phyloP scores from a whole-genome alignment of 2,888 invertebrate genomes.

The Caenorhabditis drosophilae region DNA sequence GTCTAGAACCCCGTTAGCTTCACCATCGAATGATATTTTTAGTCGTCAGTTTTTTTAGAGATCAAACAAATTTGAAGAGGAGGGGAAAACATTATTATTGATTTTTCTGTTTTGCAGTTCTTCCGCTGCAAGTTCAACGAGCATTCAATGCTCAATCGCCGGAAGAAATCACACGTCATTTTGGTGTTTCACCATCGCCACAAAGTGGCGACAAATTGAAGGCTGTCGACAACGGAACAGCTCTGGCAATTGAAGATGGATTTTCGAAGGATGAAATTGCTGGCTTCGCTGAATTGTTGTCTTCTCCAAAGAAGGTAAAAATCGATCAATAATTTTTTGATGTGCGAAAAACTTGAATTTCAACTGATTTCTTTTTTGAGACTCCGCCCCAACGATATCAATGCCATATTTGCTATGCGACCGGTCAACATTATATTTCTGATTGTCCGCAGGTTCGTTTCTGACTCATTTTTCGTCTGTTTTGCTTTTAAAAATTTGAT shows the following conservation, averaged over 20 bases:
- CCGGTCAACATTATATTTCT: slow-evolving; percentile 63
- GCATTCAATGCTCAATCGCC: slow-evolving; percentile 43
- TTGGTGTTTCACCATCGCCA: slow-evolving; percentile 39
- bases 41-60: slow-evolving; percentile 27
- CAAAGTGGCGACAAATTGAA: neutral
- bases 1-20: slow-evolving; percentile 64
- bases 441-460: slow-evolving; percentile 68
- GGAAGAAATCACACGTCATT: slow-evolving; percentile 37
- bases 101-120: slow-evolving; percentile 20
- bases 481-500: slow-evolving; percentile 42
- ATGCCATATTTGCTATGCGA: slow-evolving; percentile 67
- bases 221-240: neutral
- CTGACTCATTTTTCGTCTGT: neutral
- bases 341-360: neutral
- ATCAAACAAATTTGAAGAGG: no score
- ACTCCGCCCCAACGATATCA: slow-evolving; percentile 65
- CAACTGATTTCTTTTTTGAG: slow-evolving; percentile 14
- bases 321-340: neutral
- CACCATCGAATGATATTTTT: slow-evolving; percentile 44
- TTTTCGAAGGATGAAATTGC: slow-evolving; percentile 65
- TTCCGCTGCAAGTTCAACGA: slow-evolving; percentile 42
- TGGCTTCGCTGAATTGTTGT: slow-evolving; percentile 64
- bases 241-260: slow-evolving; percentile 58
- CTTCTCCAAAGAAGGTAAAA: slow-evolving; percentile 63
- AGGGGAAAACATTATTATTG: no score